These are phyloP conservation scores for Xyliphius kryptos DNA, from an alignment of 2,113 vertebrate genomes.

Conservation along the genomic window DNA sequence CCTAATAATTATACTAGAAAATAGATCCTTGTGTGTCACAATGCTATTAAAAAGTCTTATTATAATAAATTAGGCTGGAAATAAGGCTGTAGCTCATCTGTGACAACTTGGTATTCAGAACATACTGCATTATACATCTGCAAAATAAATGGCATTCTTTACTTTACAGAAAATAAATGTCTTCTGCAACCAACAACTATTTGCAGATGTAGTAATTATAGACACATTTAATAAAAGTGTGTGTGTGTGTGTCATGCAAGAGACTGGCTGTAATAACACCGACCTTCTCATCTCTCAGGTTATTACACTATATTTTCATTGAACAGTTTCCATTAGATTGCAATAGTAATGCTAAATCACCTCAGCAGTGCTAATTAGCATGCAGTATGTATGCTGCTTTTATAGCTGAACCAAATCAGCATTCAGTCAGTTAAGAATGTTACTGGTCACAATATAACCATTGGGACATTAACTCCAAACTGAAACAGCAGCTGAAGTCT, in stretches of 20 bases:
- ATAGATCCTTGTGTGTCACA: too few relatives aligned
- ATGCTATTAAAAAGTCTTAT: too few relatives aligned
- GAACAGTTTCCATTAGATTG: conserved; percentile 7
- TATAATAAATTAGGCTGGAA: too few relatives aligned
- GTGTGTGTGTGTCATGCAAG: neutral
- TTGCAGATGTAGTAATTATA: too few relatives aligned
- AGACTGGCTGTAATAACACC: neutral
- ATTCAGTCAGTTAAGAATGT: conserved; percentile 5
- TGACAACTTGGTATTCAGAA: too few relatives aligned
- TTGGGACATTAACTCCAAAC: neutral
- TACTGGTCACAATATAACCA: neutral
- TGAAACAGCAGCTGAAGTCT: neutral
- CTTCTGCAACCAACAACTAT: too few relatives aligned
- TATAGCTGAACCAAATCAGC: conserved; percentile 5
- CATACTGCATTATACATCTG: too few relatives aligned
- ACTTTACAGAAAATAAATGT: too few relatives aligned
- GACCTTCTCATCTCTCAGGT: neutral
- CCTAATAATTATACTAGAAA: too few relatives aligned
- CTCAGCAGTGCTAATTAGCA: neutral
- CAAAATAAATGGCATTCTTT: too few relatives aligned
- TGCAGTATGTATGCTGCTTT: neutral
- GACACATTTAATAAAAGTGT: too few relatives aligned
- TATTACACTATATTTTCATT: conserved; percentile 2
- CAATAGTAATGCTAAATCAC: conserved; percentile 4
- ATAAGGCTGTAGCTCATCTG: too few relatives aligned